Evolutionary conservation across 2,797 vertebrate species (phyloP), one percentile per base, ranked within the genome.

Genomic region (Onychomys arenicola): DNA sequence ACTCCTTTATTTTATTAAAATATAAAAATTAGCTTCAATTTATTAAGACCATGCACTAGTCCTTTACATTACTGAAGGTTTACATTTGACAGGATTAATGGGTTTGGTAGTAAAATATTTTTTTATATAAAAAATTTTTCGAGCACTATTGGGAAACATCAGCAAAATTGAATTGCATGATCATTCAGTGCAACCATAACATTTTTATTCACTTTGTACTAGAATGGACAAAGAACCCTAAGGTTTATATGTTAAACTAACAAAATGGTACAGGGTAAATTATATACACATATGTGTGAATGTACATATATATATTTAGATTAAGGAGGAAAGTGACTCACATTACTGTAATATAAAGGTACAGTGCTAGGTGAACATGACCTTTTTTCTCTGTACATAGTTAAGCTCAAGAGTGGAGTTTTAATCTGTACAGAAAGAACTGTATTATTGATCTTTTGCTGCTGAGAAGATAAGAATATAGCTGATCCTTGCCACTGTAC

Each of bases 341-440:
- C 98, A 98, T 98, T 98, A 98, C 98, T 99, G 98, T 99, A 98
- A 98, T 97, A 98, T 98, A 98, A 98, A 98, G 97, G 97, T 98
- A 92, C 97, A 97, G 98, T 98, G 98, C 97, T 98, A 98, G 97
- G 98, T 98, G 97, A 97, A 97, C 98, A 55, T 98, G 98, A 98
- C 97, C 97, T 96, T 98, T 98, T 98, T 99, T 98, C 98, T 99
- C 98, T 98, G 98, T 98, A 98, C 98, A 98, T 98, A 98, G 96
- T 95, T 98, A 98, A 98, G 93, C 95, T 97, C 98, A 98, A 95
- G 96, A 98, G 97, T 98, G 98, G 98, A 98, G 98, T 98, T 98
- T 98, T 98, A 95, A 98, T 98, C 97, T 99, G 98, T 99, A 98
- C 98, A 98, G 98, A 98, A 98, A 98, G 98, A 98, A 98, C 97